phyloP scores from a whole-genome alignment of 2,797 vertebrate species.

The Hydrolagus colliei region DNA sequence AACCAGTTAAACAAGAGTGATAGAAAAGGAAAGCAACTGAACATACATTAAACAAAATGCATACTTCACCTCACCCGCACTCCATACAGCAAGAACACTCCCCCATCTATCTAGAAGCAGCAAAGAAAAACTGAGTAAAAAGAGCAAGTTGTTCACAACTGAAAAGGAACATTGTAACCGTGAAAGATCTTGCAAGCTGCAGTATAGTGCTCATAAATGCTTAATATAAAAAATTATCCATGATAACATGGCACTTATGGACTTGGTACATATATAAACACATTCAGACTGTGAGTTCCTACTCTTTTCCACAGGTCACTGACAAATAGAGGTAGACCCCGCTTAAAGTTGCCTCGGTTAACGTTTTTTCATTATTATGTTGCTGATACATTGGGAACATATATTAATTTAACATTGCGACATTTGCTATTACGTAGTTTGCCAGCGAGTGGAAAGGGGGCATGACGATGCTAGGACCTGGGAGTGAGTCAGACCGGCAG shows the following conservation, averaged over 20 bases:
- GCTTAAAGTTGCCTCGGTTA: too few species aligned
- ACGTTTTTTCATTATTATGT: too few species aligned
- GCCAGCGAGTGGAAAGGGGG: too few species aligned
- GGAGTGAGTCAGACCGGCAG: too few species aligned
- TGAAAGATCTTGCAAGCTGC: neutral
- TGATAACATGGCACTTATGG: neutral
- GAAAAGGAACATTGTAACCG: neutral
- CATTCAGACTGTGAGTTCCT: too few species aligned
- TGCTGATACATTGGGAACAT: too few species aligned
- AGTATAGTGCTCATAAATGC: neutral
- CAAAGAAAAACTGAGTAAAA: neutral
- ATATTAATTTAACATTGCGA: too few species aligned
- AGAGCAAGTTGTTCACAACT: neutral
- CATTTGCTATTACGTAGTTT: too few species aligned
- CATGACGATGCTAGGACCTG: too few species aligned
- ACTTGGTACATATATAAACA: too few species aligned
- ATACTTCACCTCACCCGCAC: neutral
- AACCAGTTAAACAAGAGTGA: neutral
- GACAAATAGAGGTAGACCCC: too few species aligned
- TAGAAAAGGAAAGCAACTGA: neutral
- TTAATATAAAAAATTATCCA: neutral
- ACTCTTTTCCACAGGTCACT: too few species aligned
- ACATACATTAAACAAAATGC: neutral
- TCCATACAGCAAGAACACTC: neutral
- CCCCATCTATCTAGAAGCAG: neutral